A percentile compares a stretch with the other conserved stretches of the same genome.
These are phyloP conservation scores for Trachelus stipa DNA, from an alignment of 2,888 invertebrate genomes.

Conservation along the genomic window DNA sequence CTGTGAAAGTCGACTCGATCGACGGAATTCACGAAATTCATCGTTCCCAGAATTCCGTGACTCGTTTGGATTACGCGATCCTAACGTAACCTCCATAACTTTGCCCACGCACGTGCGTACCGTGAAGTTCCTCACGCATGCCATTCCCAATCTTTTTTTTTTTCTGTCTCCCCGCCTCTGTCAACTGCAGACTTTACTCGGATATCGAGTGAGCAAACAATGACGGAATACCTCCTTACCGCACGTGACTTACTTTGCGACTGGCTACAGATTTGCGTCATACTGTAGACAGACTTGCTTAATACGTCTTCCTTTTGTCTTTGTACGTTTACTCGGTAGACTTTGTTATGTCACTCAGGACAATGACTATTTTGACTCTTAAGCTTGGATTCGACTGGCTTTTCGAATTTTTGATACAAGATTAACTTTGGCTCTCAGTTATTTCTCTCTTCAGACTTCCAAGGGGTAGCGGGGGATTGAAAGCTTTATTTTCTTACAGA, in stretches of 20 bases:
- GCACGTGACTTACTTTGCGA: not conserved
- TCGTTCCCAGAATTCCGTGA: not conserved
- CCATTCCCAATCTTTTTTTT: not conserved
- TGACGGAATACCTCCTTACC: not conserved
- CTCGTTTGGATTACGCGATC: not conserved
- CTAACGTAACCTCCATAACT: not conserved
- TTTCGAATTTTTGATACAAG: not conserved
- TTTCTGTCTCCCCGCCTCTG: not conserved
- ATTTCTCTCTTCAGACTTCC: not conserved
- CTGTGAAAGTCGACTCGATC: not conserved
- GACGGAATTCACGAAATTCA: not conserved
- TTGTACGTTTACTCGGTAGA: not conserved
- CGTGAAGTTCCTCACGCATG: not conserved
- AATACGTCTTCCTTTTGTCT: not conserved
- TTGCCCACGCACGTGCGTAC: not conserved
- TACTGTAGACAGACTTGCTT: not conserved
- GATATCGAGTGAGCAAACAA: not conserved
- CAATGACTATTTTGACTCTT: not conserved
- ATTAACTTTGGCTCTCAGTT: not conserved
- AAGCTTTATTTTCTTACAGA: not conserved
- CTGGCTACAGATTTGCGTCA: not conserved
- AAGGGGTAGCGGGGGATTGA: not conserved
- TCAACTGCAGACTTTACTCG: not conserved
- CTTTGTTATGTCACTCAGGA: not conserved
- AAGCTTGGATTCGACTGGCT: not conserved